Conservation (phyloP, 2,888 invertebrate species). For the Gymnocheta viridis region DNA sequence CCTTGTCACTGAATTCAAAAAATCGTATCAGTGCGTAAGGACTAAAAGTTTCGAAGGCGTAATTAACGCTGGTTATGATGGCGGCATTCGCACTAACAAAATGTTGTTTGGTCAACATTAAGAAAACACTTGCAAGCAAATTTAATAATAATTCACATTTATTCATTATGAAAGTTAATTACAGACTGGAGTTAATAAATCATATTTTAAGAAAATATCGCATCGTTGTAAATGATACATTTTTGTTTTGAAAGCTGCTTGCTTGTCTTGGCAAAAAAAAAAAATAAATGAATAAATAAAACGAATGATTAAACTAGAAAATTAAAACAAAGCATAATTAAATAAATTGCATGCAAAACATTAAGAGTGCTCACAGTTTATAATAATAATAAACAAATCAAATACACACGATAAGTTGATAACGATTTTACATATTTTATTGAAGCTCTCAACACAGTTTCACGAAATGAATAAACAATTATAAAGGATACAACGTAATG, state of each 20-base stretch:
- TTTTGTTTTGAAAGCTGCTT: slow-evolving; percentile 48
- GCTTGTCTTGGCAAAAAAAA: not conserved
- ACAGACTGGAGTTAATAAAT: slow-evolving; percentile 42
- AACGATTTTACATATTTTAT: too few species aligned
- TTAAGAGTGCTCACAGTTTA: slow-evolving; percentile 17
- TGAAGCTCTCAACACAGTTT: too few species aligned
- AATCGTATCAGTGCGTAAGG: slow-evolving; percentile 76
- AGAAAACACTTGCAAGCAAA: slow-evolving; percentile 20
- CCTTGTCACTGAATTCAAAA: slow-evolving; percentile 78
- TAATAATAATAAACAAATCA: too few species aligned
- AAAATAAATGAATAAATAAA: not conserved
- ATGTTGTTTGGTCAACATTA: not conserved
- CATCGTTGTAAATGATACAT: slow-evolving; percentile 24
- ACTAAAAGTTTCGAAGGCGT: slow-evolving; percentile 77
- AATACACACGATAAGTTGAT: too few species aligned
- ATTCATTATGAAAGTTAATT: slow-evolving; percentile 62
- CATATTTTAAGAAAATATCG: slow-evolving; percentile 5
- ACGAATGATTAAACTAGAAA: slow-evolving; percentile 23
- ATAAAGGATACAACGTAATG: too few species aligned
- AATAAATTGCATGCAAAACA: slow-evolving; percentile 38
- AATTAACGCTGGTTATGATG: slow-evolving; percentile 76
- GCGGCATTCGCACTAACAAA: slow-evolving; percentile 55
- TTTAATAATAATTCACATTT: slow-evolving; percentile 28
- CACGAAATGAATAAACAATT: too few species aligned
- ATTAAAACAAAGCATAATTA: slow-evolving; percentile 8